phyloP scores from a whole-genome alignment of 2,797 vertebrate species.

The Bucorvus abyssinicus region DNA sequence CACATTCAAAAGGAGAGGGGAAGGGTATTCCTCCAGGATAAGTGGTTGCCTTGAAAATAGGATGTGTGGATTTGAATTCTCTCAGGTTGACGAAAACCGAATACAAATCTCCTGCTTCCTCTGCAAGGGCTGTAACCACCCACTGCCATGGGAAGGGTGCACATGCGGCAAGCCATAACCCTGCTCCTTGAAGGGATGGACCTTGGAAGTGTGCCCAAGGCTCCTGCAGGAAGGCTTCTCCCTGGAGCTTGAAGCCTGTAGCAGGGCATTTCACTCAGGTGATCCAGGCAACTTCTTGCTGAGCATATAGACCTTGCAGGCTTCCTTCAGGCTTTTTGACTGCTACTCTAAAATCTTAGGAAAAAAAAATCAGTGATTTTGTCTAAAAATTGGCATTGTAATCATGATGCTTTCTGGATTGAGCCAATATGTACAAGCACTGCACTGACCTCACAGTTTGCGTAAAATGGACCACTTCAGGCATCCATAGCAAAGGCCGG shows the following conservation, averaged over 20 bases:
- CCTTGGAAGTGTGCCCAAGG: background rate
- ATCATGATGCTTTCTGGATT: background rate
- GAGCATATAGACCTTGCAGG: background rate
- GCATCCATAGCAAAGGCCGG: background rate
- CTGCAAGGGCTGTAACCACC: background rate
- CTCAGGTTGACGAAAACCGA: background rate
- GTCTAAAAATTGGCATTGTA: background rate
- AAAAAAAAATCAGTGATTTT: background rate
- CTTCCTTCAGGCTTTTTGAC: background rate
- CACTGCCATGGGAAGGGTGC: background rate
- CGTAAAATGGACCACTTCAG: background rate
- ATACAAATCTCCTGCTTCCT: background rate
- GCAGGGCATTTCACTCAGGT: background rate
- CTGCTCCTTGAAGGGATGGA: background rate
- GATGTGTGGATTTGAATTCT: background rate
- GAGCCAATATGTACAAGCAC: accelerated
- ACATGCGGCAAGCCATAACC: background rate
- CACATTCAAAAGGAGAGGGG: background rate
- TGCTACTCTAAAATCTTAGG: background rate
- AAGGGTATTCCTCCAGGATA: background rate
- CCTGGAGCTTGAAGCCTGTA: background rate
- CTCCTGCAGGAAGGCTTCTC: background rate
- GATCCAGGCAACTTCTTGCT: background rate
- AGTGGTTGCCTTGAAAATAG: background rate
- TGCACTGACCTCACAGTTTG: background rate